Conservation (phyloP, 2,888 invertebrate species). For the Philereme vetulata region DNA sequence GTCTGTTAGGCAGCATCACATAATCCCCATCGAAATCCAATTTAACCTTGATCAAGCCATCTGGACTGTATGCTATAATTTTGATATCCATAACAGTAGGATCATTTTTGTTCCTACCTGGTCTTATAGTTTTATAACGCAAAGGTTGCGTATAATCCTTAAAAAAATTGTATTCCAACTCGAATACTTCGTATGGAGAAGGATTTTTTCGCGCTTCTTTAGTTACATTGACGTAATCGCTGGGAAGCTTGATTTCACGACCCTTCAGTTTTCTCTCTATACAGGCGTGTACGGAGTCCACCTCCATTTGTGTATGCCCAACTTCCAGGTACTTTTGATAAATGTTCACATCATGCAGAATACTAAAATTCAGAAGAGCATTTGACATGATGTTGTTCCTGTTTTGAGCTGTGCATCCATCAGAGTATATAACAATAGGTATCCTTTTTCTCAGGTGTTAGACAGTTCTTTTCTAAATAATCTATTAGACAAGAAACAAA, state of each 20-base stretch:
- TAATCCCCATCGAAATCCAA: slow-evolving; percentile 8
- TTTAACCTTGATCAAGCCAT: slow-evolving; percentile 11
- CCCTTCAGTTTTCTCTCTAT: slow-evolving; percentile 16
- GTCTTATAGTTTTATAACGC: too few relatives aligned
- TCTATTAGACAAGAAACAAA: slow-evolving; percentile 1
- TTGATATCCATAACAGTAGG: slow-evolving; percentile 1
- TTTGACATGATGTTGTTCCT: slow-evolving; percentile 11
- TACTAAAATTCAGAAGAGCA: slow-evolving; percentile 7
- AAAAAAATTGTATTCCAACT: too few relatives aligned
- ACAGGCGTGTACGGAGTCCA: slow-evolving; percentile 21
- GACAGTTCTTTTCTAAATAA: background rate
- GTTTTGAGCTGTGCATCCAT: slow-evolving; percentile 13
- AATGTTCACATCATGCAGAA: background rate
- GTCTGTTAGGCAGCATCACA: slow-evolving; percentile 3
- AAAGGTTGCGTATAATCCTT: too few relatives aligned
- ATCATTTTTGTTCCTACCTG: too few relatives aligned
- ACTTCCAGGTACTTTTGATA: slow-evolving; percentile 14
- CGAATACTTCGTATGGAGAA: too few relatives aligned
- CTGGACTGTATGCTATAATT: slow-evolving; percentile 6
- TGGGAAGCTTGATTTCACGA: slow-evolving; percentile 11
- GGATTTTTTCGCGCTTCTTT: too few relatives aligned
- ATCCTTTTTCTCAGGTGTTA: background rate
- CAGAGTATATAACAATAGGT: slow-evolving; percentile 7
- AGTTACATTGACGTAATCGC: background rate
- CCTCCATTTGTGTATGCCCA: slow-evolving; percentile 21